Conservation (phyloP, 2,113 vertebrate genomes). For the Oophaga pumilio region DNA sequence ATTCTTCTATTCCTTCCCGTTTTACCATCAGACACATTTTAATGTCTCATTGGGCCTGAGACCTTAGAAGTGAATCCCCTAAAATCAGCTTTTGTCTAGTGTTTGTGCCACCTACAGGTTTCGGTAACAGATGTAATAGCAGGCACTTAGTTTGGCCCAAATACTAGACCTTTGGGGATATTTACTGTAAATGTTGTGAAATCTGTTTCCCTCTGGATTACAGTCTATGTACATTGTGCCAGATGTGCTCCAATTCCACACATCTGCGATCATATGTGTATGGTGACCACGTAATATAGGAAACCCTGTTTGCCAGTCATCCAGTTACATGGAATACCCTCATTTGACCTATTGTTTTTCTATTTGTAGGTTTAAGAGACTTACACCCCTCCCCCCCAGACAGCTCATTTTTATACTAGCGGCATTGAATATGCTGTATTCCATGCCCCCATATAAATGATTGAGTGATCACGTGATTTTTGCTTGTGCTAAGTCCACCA, state of each 20-base stretch:
- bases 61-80: background rate
- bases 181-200: background rate
- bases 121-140: background rate
- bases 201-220: constrained; percentile 21
- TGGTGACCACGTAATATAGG: background rate
- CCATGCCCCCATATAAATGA: background rate
- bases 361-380: background rate
- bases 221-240: background rate
- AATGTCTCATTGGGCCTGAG: background rate
- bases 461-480: background rate
- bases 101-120: background rate
- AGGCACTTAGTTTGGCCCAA: background rate
- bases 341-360: background rate
- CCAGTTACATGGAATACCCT: background rate
- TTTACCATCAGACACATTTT: background rate
- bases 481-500: background rate
- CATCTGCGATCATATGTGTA: background rate
- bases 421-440: background rate
- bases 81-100: background rate
- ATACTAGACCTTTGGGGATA: constrained; percentile 2
- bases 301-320: no score
- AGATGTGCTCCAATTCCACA: background rate
- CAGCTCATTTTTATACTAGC: background rate
- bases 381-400: background rate
- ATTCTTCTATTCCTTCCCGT: background rate